These are phyloP conservation scores for Heterodera carotae DNA, from an alignment of 1,140 invertebrate genomes.

Conservation along the genomic window DNA sequence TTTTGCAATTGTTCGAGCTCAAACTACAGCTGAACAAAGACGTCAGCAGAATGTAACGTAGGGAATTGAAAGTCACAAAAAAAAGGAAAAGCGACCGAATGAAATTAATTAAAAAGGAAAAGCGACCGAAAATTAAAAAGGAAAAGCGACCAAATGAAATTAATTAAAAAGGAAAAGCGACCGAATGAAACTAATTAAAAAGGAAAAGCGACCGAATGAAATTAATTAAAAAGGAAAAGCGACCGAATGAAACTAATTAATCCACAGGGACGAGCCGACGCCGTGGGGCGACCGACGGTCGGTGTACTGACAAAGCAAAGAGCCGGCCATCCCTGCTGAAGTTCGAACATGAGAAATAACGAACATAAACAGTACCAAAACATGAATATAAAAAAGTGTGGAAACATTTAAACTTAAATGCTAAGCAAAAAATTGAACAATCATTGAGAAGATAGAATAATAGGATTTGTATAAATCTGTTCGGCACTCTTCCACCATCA, in stretches of 20 bases:
- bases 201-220: too few relatives aligned
- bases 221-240: not conserved
- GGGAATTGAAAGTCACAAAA: not conserved
- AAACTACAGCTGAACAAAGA: slow-evolving; percentile 34
- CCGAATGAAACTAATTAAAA: too few relatives aligned
- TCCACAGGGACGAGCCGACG: slow-evolving; percentile 20
- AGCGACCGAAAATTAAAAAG: too few relatives aligned
- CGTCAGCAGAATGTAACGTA: slow-evolving; percentile 3
- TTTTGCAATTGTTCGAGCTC: slow-evolving; percentile 46
- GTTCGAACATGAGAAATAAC: not conserved
- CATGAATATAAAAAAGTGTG: too few relatives aligned
- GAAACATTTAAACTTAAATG: too few relatives aligned
- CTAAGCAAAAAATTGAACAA: too few relatives aligned
- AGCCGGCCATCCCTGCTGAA: too few relatives aligned
- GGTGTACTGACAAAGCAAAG: not conserved
- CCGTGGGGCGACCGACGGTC: slow-evolving; percentile 27
- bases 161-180: not conserved
- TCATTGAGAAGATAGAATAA: too few relatives aligned
- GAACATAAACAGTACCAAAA: not conserved
- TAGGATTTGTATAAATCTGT: too few relatives aligned
- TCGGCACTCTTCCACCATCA: not conserved
- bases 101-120: too few relatives aligned
- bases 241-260: too few relatives aligned
- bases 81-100: not conserved
- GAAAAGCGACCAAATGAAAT: too few relatives aligned